These are phyloP conservation scores for Camponotus floridanus DNA, from an alignment of 1,140 invertebrate genomes.

Conservation along the genomic window DNA sequence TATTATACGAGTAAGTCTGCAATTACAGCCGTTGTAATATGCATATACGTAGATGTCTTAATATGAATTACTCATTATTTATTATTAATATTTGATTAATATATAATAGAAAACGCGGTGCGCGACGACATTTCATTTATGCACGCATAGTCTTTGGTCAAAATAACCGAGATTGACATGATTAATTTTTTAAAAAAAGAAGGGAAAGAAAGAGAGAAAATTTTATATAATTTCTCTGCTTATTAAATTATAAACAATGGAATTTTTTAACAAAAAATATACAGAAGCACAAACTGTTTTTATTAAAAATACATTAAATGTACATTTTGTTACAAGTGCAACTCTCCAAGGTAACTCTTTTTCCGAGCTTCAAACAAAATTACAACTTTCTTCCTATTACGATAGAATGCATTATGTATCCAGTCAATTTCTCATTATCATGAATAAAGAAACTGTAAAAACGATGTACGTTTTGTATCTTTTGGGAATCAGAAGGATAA, in stretches of 20 bases:
- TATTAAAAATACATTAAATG: constrained; percentile 24
- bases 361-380: constrained; percentile 38
- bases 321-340: constrained; percentile 21
- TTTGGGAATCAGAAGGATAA: background rate
- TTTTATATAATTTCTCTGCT: background rate
- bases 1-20: background rate
- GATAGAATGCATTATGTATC: constrained; percentile 19
- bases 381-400: constrained; percentile 26
- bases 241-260: constrained; percentile 13
- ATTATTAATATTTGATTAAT: constrained; percentile 13
- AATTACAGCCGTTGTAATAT: constrained; percentile 21
- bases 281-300: constrained; percentile 26
- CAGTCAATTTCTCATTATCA: constrained; percentile 12
- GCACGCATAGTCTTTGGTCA: background rate
- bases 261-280: constrained; percentile 12
- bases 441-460: background rate
- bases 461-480: background rate
- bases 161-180: background rate
- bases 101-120: background rate
- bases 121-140: background rate
- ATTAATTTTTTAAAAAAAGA: background rate
- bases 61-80: constrained; percentile 20
- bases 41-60: constrained; percentile 34
- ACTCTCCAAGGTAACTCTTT: constrained; percentile 14
- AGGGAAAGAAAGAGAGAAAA: constrained; percentile 9